phyloP scores from a whole-genome alignment of 1,140 invertebrate species.

The Intoshia linei region DNA sequence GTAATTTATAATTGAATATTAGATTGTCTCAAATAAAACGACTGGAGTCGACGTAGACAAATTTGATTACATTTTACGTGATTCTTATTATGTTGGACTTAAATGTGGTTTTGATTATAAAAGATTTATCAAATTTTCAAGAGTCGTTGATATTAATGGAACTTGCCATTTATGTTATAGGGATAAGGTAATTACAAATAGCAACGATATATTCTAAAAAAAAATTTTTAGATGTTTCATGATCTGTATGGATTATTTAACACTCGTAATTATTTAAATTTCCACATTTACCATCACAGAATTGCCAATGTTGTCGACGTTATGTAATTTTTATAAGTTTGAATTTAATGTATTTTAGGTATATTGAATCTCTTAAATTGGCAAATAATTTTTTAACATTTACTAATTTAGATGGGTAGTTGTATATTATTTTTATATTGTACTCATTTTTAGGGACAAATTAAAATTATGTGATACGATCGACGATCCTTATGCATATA shows the following conservation, averaged over 20 bases:
- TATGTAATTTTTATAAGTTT: too few species aligned
- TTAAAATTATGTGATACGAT: slow-evolving; percentile 8
- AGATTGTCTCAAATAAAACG: slow-evolving; percentile 30
- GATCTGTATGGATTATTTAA: too few species aligned
- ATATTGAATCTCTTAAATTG: too few species aligned
- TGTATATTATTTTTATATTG: too few species aligned
- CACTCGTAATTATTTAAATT: too few species aligned
- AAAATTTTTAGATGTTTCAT: background rate
- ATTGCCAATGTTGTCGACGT: too few species aligned
- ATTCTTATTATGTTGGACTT: slow-evolving; percentile 23
- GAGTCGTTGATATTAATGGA: slow-evolving; percentile 11
- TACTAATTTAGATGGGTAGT: too few species aligned
- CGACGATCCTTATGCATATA: slow-evolving; percentile 11
- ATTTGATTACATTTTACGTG: slow-evolving; percentile 31
- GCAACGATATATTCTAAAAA: background rate
- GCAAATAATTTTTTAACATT: too few species aligned
- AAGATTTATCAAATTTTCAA: slow-evolving; percentile 11
- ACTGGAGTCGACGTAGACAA: slow-evolving; percentile 33
- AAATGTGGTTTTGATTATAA: slow-evolving; percentile 16
- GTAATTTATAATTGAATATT: slow-evolving; percentile 7
- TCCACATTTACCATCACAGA: too few species aligned
- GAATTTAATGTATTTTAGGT: background rate
- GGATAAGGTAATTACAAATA: slow-evolving; percentile 13
- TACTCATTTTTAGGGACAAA: too few species aligned
- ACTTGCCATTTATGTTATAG: slow-evolving; percentile 14